Evolutionary conservation across 2,797 vertebrate species (phyloP).

Genomic region (Todus mexicanus): DNA sequence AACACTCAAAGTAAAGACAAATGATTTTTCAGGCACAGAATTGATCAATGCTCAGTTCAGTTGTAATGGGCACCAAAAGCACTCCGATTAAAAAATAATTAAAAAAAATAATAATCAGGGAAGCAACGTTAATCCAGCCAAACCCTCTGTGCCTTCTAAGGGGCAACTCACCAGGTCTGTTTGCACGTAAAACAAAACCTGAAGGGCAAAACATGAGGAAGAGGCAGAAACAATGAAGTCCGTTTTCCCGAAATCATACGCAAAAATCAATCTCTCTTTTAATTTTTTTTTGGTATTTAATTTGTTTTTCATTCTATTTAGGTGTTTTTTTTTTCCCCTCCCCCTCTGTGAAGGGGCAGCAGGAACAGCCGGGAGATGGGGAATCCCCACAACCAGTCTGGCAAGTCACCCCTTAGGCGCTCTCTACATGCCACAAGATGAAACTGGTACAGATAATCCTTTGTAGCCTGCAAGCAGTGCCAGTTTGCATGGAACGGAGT

Average conservation of each 20-base stretch:
- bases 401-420: slow-evolving; percentile 57
- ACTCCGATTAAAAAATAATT: slow-evolving; percentile 60
- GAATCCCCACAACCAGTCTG: slow-evolving; percentile 49
- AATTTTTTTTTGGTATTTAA: too few species aligned
- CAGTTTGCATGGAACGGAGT: slow-evolving; percentile 85
- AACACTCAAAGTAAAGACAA: slow-evolving; percentile 71
- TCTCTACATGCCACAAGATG: slow-evolving; percentile 55
- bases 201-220: slow-evolving; percentile 50
- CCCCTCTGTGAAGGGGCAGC: background rate
- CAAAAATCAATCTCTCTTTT: background rate
- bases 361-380: slow-evolving; percentile 12
- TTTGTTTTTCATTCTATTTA: background rate
- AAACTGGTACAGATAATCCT: slow-evolving; percentile 69
- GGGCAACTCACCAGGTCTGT: slow-evolving; percentile 66
- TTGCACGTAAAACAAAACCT: slow-evolving; percentile 61
- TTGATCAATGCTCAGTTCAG: slow-evolving; percentile 64
- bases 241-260: slow-evolving; percentile 23
- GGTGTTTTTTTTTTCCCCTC: background rate
- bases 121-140: slow-evolving; percentile 56
- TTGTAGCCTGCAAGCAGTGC: slow-evolving; percentile 81
- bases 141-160: slow-evolving; percentile 63
- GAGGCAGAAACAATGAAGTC: slow-evolving; percentile 43
- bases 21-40: slow-evolving; percentile 72
- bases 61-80: slow-evolving; percentile 66
- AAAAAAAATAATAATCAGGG: slow-evolving; percentile 35